phyloP scores from a whole-genome alignment of 2,113 vertebrate genomes.

The Platichthys stellatus region DNA sequence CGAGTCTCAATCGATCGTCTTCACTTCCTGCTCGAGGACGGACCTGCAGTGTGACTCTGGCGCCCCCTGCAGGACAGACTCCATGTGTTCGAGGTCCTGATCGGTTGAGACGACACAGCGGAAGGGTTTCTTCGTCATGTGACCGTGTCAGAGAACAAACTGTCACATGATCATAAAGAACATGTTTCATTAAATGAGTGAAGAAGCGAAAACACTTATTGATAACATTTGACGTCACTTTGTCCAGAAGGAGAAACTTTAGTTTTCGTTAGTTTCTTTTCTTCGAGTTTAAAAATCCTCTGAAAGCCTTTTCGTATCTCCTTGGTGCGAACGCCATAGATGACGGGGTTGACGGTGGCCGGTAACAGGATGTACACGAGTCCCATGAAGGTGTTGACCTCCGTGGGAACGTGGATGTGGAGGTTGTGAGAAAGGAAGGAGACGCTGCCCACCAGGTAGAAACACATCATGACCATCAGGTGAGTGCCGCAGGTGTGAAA shows the following conservation, averaged over 20 bases:
- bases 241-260: slow-evolving; percentile 35
- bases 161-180: too few species aligned
- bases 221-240: background rate
- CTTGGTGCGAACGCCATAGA: slow-evolving; percentile 82
- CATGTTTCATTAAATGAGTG: too few species aligned
- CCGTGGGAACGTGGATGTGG: slow-evolving; percentile 68
- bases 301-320: slow-evolving; percentile 77
- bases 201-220: too few species aligned
- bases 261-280: slow-evolving; percentile 22
- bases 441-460: slow-evolving; percentile 83
- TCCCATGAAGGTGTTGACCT: slow-evolving; percentile 81
- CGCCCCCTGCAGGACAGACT: too few species aligned
- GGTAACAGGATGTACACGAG: slow-evolving; percentile 83
- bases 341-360: slow-evolving; percentile 80
- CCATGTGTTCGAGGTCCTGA: too few species aligned
- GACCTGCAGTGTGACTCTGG: too few species aligned
- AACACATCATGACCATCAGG: slow-evolving; percentile 80
- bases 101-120: too few species aligned
- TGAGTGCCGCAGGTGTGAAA: slow-evolving; percentile 85
- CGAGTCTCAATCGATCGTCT: too few species aligned
- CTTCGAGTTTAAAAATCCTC: slow-evolving; percentile 54
- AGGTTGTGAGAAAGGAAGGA: slow-evolving; percentile 81
- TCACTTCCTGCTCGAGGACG: too few species aligned
- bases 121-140: too few species aligned
- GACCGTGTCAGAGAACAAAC: too few species aligned